Conservation (phyloP, 2,888 invertebrate genomes). For the Stramonita haemastoma region DNA sequence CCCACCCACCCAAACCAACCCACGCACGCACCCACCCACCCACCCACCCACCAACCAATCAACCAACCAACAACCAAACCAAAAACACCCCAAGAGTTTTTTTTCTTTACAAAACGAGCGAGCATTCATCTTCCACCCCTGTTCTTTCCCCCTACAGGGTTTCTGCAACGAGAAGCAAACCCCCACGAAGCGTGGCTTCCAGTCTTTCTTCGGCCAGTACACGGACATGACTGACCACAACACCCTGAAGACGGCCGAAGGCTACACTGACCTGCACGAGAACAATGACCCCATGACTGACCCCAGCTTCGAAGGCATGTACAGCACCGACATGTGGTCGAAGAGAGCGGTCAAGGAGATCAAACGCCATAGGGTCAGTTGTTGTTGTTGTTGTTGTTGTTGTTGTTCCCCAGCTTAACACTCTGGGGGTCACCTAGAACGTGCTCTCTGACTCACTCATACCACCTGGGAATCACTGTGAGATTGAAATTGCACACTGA, state of each 20-base stretch:
- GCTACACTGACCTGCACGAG: conserved; percentile 51
- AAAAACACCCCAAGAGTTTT: no score
- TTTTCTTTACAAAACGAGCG: no score
- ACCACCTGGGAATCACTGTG: no score
- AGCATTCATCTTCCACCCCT: neutral
- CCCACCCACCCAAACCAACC: no score
- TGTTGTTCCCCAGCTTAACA: no score
- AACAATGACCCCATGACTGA: neutral
- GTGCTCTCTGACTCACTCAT: no score
- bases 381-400: no score
- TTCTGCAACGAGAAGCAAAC: conserved; percentile 76
- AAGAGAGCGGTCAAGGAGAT: conserved; percentile 54
- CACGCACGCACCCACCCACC: no score
- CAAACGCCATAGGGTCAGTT: conserved; percentile 47
- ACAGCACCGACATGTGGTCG: conserved; percentile 46
- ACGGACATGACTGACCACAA: conserved; percentile 72
- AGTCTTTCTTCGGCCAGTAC: conserved; percentile 78
- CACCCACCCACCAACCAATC: no score
- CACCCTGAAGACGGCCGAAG: conserved; percentile 75
- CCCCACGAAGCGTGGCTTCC: conserved; percentile 77
- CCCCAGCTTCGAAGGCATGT: neutral
- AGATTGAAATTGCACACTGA: no score
- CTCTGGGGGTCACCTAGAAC: no score
- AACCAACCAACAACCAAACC: no score
- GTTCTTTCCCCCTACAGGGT: conserved; percentile 48